Base-by-base conservation (phyloP, 53 echinoderm and acorn worm species). In the Hippasteria phrygiana region DNA sequence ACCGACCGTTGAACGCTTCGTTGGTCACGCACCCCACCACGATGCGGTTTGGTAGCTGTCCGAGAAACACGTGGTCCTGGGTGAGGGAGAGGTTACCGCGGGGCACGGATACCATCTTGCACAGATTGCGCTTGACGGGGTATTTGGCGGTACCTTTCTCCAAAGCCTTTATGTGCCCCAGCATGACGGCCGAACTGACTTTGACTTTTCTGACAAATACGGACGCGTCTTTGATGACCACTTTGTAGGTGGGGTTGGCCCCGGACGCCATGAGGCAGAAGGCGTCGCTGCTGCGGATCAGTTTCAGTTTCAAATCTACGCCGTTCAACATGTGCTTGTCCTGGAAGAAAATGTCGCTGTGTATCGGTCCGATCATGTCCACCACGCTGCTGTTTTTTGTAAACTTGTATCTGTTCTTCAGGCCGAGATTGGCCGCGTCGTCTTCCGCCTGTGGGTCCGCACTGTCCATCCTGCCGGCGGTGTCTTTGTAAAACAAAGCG, bases 91-190 rank as follows among this genome's bases (percentile, higher is more conserved):
- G n/a, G n/a, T n/a, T n/a, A n/a, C n/a, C n/a, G n/a, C n/a, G n/a
- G n/a, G n/a, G n/a, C n/a, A n/a, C n/a, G n/a, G n/a, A n/a, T n/a
- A n/a, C n/a, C n/a, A n/a, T n/a, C n/a, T n/a, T n/a, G n/a, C n/a
- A n/a, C n/a, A n/a, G n/a, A n/a, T n/a, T n/a, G n/a, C n/a, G n/a
- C n/a, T n/a, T n/a, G n/a, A n/a, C n/a, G n/a, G n/a, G n/a, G n/a
- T n/a, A 95, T 43, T 93, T 95, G 35, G 93, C 93, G 2, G 95
- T 93, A 5, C 93, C 91, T 33, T 87, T 86, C 35, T 95, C 91
- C 48, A 95, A n/a, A 6, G 95, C 93, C 20, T 78, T 91, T 6
- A 75, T 91, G 75, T 95, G 91, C 0, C 79, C 90, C 10, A 95
- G 55, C 62, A 89, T 71, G 1, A 96, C 90, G 10, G 73, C 75